Evolutionary conservation across 1,140 invertebrate species (phyloP).

Genomic region (Phocides pigmalion): DNA sequence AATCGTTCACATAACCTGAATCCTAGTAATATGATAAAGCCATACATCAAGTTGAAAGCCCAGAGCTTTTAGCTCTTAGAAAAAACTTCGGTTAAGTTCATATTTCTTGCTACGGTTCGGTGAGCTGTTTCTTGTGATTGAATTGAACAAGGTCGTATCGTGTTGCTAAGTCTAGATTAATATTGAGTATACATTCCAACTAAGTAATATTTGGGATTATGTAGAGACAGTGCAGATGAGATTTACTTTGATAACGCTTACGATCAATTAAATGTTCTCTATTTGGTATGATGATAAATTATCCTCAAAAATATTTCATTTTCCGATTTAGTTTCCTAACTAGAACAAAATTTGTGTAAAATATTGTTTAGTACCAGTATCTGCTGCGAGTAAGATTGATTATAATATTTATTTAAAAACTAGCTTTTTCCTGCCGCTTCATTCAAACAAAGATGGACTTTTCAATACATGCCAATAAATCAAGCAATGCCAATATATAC

Average conservation of each 20-base stretch:
- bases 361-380: no score
- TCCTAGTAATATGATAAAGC: constrained; percentile 5
- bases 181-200: not conserved
- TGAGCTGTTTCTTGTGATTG: constrained; percentile 13
- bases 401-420: no score
- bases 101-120: constrained; percentile 15
- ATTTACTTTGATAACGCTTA: not conserved
- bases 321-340: no score
- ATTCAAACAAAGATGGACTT: no score
- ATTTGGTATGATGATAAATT: no score
- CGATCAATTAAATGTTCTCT: no score
- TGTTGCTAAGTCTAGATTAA: constrained; percentile 6
- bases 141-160: constrained; percentile 7
- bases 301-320: no score
- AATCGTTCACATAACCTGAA: not conserved
- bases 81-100: constrained; percentile 11
- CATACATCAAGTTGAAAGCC: not conserved
- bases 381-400: no score
- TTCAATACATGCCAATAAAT: no score
- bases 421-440: no score
- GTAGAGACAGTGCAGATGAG: not conserved
- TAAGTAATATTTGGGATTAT: not conserved
- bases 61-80: constrained; percentile 9
- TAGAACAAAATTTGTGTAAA: no score
- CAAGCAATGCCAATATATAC: no score